Base-by-base conservation (phyloP, 2,113 vertebrate species). In the Paratilapia polleni region DNA sequence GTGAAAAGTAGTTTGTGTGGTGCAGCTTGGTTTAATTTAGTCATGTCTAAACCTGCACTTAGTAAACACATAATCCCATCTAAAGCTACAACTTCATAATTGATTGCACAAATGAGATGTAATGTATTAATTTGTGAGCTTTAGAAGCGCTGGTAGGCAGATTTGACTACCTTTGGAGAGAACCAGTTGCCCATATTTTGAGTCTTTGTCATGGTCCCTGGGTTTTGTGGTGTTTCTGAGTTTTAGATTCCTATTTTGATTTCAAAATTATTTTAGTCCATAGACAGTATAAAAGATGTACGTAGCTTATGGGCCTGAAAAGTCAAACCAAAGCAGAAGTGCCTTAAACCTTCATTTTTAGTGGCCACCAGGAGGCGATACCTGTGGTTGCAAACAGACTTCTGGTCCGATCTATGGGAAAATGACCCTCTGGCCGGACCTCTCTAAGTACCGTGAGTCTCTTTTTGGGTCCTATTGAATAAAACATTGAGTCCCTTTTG, bases 321-420 rank as follows among this genome's bases (percentile, higher is more conserved):
- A 43, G 63, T 2, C 38, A 19, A 68, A 22, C 0, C 41, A 47
- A 0, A 2, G 0, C 0, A 68, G 41, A 47, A 3, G 47, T 38
- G 47, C 8, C 1, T 13, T 6, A 2, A 66, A 47, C 64, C 64
- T 12, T 38, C 14, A 47, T 12, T 68, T 47, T 12, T 47, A 47
- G 0, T 68, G 64, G 41, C 38, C 38, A 41, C 36, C 7, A 38
- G 36, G 36, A 8, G 36, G 36, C 38, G 1, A 47, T 68, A 47
- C 22, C 38, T 7, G 14, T 19, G 22, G 1, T 0, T 68, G 63
- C 22, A 68, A 22, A 68, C 47, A 0, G 22, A 47, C 0, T 24
- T 66, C n/a, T 1, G 8, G 24, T 43, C 38, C 63, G 43, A 24
- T 66, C 63, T 24, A 4, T n/a, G 63, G 24, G 26, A 19, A 61